Base-by-base conservation (phyloP, 2,113 vertebrate species). In the Cryptoleucopteryx plumbea region DNA sequence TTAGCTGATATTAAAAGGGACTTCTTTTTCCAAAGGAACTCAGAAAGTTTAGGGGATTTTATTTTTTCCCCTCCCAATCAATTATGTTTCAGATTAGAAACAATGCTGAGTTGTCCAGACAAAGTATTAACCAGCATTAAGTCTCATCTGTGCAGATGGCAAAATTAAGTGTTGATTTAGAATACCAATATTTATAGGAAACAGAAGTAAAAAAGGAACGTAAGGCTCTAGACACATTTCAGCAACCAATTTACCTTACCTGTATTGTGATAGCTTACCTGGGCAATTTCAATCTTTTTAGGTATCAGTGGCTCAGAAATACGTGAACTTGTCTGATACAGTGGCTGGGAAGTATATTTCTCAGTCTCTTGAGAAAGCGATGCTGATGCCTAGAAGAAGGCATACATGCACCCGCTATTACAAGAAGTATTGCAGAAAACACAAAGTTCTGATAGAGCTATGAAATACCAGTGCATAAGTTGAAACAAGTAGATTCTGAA, bases 341-440 rank as follows among this genome's bases (percentile, higher is more conserved):
- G 92, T 5, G 98, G 96, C 11, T 93, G 94, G 58, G 98, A 98
- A 79, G 95, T 48, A 43, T 97, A 98, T 71, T 71, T 93, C 70
- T 98, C 97, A 36, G 86, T 91, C 23, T 98, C 97, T 92, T 97
- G 96, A 92, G 90, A 61, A 95, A 94, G 71, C 0, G 93, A 77
- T 87, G 79, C 43, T 67, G 95, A 59, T 86, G 58, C 88, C 96
- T 97, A 87, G 38, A 93, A 95, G 68, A 62, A 94, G 29, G 16
- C 73, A 94, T 25, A 95, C 15, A 71, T 4, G 15, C 32, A 66
- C 7, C n/a, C 53, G 25, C 40, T 92, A 15, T 91, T 88, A 90
- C 8, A 31, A 67, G 21, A 5, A 78, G 17, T 11, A 73, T 29
- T 82, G 47, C 18, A 73, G 17, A 50, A 58, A 79, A 61, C 38